Percentiles rank a stretch among this genome's conserved stretches.
Conservation (phyloP, 2,113 vertebrate species). For the Tachuris rubrigastra region DNA sequence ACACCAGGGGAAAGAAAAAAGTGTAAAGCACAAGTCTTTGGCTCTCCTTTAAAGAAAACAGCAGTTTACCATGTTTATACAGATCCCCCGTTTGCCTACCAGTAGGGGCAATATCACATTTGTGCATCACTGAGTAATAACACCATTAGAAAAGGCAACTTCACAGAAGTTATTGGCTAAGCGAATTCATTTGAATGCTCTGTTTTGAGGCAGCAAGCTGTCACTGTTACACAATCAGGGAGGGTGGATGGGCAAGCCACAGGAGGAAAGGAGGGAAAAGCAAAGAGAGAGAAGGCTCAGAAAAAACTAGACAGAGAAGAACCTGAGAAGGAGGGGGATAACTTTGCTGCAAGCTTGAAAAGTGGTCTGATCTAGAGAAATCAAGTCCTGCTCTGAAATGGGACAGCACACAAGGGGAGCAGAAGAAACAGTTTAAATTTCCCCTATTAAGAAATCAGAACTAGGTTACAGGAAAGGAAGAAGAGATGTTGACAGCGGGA, state of each 20-base stretch:
- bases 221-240: slow-evolving; percentile 76
- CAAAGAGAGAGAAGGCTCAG: background rate
- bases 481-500: background rate
- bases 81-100: slow-evolving; percentile 80
- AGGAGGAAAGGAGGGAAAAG: background rate
- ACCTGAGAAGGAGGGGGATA: background rate
- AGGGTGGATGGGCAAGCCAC: slow-evolving; percentile 60
- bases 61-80: slow-evolving; percentile 76
- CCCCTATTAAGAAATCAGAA: background rate
- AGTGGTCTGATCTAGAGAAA: background rate
- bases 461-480: background rate
- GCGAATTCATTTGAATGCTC: slow-evolving; percentile 87
- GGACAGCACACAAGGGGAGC: background rate
- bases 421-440: background rate
- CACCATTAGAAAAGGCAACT: slow-evolving; percentile 89
- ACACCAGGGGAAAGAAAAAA: slow-evolving; percentile 43
- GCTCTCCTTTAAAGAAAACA: slow-evolving; percentile 79
- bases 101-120: slow-evolving; percentile 85
- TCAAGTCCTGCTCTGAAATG: background rate
- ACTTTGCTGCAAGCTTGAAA: background rate
- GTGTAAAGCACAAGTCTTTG: slow-evolving; percentile 83
- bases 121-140: slow-evolving; percentile 88
- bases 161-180: slow-evolving; percentile 89
- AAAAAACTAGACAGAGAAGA: background rate
- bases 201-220: slow-evolving; percentile 85